Evolutionary conservation across 2,113 vertebrate genomes (phyloP).

Genomic region (Trochalopteron elliotii): DNA sequence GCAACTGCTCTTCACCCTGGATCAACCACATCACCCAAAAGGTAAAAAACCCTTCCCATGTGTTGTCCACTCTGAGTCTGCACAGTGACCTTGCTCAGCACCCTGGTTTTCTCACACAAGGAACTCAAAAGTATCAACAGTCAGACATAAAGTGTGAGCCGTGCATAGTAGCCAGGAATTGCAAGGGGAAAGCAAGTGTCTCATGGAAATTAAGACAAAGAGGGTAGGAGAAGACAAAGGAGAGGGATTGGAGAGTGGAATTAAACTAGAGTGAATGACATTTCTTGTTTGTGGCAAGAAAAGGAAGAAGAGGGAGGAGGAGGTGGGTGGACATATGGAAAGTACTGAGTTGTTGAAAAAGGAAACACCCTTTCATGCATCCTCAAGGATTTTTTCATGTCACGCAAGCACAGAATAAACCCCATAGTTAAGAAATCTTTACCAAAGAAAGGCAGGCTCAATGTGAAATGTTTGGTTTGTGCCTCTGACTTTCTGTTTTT

Average conservation of each 20-base stretch:
- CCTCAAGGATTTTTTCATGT: not conserved
- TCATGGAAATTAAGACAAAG: not conserved
- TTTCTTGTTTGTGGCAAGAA: not conserved
- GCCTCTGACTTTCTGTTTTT: not conserved
- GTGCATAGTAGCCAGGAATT: not conserved
- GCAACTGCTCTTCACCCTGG: constrained; percentile 97
- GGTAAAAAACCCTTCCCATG: constrained; percentile 75
- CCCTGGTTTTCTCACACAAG: not conserved
- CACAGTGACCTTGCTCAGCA: not conserved
- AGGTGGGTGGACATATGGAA: not conserved
- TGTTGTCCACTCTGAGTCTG: not conserved
- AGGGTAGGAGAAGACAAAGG: not conserved
- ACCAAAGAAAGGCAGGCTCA: not conserved
- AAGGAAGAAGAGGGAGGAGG: not conserved
- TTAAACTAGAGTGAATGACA: not conserved
- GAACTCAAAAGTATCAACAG: not conserved
- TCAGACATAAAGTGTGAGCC: not conserved
- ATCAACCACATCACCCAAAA: constrained; percentile 94
- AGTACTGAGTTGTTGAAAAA: not conserved
- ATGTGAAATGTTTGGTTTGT: not conserved
- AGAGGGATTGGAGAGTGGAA: not conserved
- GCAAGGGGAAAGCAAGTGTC: not conserved
- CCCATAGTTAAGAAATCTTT: not conserved
- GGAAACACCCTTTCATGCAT: not conserved
- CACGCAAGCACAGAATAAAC: not conserved